These are phyloP conservation scores for Amphipyra berbera DNA, from an alignment of 2,888 invertebrate species.

Conservation along the genomic window DNA sequence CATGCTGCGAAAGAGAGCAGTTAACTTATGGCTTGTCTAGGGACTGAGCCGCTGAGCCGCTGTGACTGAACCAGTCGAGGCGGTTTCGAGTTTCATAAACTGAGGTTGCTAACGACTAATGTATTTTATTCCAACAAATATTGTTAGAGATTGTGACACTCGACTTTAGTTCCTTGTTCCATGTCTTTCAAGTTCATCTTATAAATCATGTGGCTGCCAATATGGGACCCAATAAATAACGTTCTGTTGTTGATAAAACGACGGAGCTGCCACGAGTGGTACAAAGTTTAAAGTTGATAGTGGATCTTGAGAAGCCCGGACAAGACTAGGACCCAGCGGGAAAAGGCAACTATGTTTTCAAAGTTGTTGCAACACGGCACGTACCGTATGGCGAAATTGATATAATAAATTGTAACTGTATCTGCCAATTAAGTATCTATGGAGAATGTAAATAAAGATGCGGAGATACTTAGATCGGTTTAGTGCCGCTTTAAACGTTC, in stretches of 20 bases:
- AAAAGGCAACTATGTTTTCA: constrained; percentile 65
- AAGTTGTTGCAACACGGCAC: constrained; percentile 51
- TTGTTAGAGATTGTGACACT: constrained; percentile 26
- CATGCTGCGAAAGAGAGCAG: constrained; percentile 69
- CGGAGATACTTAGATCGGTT: constrained; percentile 46
- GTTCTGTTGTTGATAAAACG: constrained; percentile 75
- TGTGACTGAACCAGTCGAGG: constrained; percentile 63
- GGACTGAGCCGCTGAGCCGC: constrained; percentile 47
- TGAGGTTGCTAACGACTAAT: constrained; percentile 59
- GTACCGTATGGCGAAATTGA: constrained; percentile 57
- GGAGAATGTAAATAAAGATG: constrained; percentile 53
- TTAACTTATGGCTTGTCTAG: constrained; percentile 69
- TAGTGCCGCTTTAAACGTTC: constrained; percentile 51
- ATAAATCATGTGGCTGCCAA: constrained; percentile 72
- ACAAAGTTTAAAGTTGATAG: constrained; percentile 86
- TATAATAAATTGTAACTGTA: constrained; percentile 65
- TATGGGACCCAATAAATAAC: constrained; percentile 76
- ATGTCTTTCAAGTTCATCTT: constrained; percentile 60
- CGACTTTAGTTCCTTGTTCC: constrained; percentile 53
- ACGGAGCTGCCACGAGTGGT: constrained; percentile 73
- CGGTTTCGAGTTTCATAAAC: constrained; percentile 67
- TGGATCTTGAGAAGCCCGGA: constrained; percentile 79
- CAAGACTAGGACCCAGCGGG: constrained; percentile 74
- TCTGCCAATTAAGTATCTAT: constrained; percentile 65
- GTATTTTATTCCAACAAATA: constrained; percentile 65